Evolutionary conservation across 2,888 invertebrate genomes (phyloP), one percentile per base, ranked within the genome.

Genomic region (Lordiphosa andalusiaca): DNA sequence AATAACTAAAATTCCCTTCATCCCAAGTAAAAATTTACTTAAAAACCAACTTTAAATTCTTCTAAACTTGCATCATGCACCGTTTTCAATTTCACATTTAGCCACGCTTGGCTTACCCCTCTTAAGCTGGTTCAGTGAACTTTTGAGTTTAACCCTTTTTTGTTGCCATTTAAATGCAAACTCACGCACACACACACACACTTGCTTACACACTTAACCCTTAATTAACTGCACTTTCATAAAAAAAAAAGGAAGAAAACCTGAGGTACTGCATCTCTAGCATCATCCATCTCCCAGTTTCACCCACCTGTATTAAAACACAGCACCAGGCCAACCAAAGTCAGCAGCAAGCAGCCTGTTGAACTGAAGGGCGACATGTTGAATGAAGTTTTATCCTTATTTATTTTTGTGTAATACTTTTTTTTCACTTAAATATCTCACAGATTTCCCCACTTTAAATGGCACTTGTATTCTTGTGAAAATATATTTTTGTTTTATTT

Each of bases 281-380:
- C n/a, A 25, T 1, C 25, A 25, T 25, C 1, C 1, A 9, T 12
- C 50, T 86, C 87, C 51, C 69, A 87, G 87, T 85, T 85, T 16
- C 52, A 86, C 85, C 51, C 69, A 85, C 85, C 85, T 86, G 86
- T 52, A 69, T 68, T 84, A 12, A 82, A 66, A 59, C 71, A 69
- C 66, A 82, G 39, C 16, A 73, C 62, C 37, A 83, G 61, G 59
- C 72, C 57, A 48, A 84, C 50, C 37, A 84, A 42, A 33, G 52
- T 69, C 67, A 72, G 56, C 51, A 75, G 41, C 16, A 75, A 63
- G 42, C 80, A 69, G 80, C 69, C 66, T 52, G 64, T 59, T 44
- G 63, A 68, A 53, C 69, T 70, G 33, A 53, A 67, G 63, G 74
- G 63, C 55, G 75, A 62, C 85, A 86, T 82, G 53, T 54, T 63